A percentile compares a stretch with the other conserved stretches of the same genome.
These are phyloP conservation scores for Tragulus kanchil DNA, from an alignment of 2,113 vertebrate species.

Conservation along the genomic window DNA sequence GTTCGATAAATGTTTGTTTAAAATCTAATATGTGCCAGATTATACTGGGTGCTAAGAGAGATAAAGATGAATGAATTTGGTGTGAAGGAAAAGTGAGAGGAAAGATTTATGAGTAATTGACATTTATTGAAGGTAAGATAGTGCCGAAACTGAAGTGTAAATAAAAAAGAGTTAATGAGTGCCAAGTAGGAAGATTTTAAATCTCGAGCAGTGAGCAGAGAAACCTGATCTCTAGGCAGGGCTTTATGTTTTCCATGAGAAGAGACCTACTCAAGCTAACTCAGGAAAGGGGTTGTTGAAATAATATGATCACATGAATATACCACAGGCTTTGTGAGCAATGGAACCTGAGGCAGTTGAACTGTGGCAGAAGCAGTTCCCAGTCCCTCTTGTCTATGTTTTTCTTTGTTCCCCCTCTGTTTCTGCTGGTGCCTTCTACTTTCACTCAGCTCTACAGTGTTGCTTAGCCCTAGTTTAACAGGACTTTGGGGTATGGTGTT, in stretches of 20 bases:
- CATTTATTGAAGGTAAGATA: slow-evolving; percentile 23
- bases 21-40: background rate
- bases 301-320: background rate
- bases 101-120: slow-evolving; percentile 61
- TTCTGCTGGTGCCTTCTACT: background rate
- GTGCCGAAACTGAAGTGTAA: slow-evolving; percentile 27
- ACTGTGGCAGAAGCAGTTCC: background rate
- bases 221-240: background rate
- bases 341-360: background rate
- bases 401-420: background rate
- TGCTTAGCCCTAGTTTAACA: background rate
- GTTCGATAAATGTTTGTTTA: slow-evolving; percentile 23
- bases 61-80: slow-evolving; percentile 15
- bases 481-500: background rate
- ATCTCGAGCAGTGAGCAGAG: background rate
- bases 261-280: background rate
- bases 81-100: slow-evolving; percentile 41
- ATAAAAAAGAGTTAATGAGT: background rate
- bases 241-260: background rate
- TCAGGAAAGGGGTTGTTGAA: background rate
- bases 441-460: background rate
- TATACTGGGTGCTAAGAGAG: background rate
- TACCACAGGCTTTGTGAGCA: background rate
- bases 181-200: slow-evolving; percentile 17
- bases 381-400: background rate